Base-by-base conservation (phyloP, 2,888 invertebrate genomes). In the Emmelina monodactyla region DNA sequence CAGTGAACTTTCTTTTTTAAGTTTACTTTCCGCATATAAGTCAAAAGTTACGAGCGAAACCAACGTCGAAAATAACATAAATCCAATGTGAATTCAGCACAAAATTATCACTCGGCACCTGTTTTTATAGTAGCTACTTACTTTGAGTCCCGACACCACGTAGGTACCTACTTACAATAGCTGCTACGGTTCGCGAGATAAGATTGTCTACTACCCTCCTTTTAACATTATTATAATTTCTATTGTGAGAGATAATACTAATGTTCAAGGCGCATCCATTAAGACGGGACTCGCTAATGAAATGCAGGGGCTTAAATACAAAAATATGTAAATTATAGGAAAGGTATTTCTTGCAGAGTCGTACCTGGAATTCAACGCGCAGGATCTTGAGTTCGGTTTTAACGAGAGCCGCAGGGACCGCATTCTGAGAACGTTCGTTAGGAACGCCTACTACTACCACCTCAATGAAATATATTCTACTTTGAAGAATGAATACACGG, bases 381-480 rank as follows among this genome's bases (percentile, higher is more conserved):
- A 89, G 78, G 89, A 90, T 66, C 85, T 94, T 62, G 90, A 94
- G 83, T 91, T 92, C 62, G 97, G 97, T 43, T 89, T 97, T 68
- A 92, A 94, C 71, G 92, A 93, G 72, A 91, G 91, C 44, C 83
- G 91, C 40, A 83, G 92, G 42, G 93, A 94, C 71, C 85, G 92
- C 41, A 92, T 93, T 59, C 82, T 94, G 50, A 84, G 97, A 75
- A 95, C 94, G 32, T 91, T 92, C 70, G 95, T 97, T 43, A 86
- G 96, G 45, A 97, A 97, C 79, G 89, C 95, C 38, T 97, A 92
- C 75, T 90, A 91, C 62, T 97, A 91, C 76, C 97, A 97, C 73
- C 84, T 96, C 51, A 94, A 94, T 72, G 96, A 97, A 81, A 94
- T 94, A 58, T 92, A 93, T 70, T 94, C 95, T 34, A 94, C 96